phyloP scores from a whole-genome alignment of 2,797 vertebrate genomes.

The Alfaro cultratus region DNA sequence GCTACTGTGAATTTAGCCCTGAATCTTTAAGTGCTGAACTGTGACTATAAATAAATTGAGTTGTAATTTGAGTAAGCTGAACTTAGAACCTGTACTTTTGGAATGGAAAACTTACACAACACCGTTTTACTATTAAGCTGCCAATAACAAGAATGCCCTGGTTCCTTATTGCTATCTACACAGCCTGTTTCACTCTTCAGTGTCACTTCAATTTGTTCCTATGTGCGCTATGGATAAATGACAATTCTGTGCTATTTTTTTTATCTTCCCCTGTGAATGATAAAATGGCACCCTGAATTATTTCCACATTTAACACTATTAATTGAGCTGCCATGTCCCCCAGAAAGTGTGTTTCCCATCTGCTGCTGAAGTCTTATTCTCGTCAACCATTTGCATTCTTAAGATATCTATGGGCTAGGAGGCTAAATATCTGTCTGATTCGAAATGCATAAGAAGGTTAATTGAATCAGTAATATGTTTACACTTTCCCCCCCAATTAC shows the following conservation, averaged over 20 bases:
- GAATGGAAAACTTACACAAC: background rate
- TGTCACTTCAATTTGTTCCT: conserved; percentile 55
- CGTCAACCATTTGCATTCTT: conserved; percentile 36
- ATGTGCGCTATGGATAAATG: conserved; percentile 55
- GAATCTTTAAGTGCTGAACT: background rate
- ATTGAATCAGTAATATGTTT: conserved; percentile 67
- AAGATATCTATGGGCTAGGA: conserved; percentile 28
- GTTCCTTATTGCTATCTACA: conserved; percentile 34
- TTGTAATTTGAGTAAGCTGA: background rate
- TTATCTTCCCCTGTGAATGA: conserved; percentile 39
- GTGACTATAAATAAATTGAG: background rate
- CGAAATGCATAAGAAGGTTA: conserved; percentile 53
- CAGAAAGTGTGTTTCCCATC: conserved; percentile 19
- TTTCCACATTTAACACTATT: conserved; percentile 67
- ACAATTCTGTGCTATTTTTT: conserved; percentile 58
- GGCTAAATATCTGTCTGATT: conserved; percentile 39
- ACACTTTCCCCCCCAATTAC: conserved; percentile 70
- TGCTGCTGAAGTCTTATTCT: conserved; percentile 9
- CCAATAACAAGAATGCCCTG: conserved; percentile 16
- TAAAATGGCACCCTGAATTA: conserved; percentile 59
- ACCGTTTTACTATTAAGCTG: conserved; percentile 3
- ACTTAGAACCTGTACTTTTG: background rate
- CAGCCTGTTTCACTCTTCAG: conserved; percentile 49
- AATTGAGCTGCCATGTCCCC: conserved; percentile 57
- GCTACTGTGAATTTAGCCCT: background rate